Evolutionary conservation across 2,113 vertebrate species (phyloP).

Genomic region (Daphoenositta chrysoptera): DNA sequence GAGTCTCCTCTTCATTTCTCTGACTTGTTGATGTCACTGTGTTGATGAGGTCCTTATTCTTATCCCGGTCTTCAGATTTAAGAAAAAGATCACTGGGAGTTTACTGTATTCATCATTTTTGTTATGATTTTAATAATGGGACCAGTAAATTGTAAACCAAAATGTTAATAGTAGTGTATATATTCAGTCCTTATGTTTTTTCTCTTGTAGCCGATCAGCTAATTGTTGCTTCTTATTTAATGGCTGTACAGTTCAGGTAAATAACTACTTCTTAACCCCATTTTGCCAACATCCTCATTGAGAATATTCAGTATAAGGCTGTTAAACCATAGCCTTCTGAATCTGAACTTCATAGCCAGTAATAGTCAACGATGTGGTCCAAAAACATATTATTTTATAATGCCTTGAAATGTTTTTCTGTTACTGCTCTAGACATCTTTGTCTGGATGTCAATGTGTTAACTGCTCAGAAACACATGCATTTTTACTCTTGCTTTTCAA

Average conservation of each 20-base stretch:
- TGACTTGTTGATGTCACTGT: neutral
- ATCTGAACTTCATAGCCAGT: neutral
- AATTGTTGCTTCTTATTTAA: neutral
- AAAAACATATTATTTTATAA: neutral
- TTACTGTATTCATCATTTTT: neutral
- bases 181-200: neutral
- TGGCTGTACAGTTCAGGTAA: neutral
- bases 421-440: neutral
- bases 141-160: neutral
- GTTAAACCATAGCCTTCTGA: neutral
- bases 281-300: neutral
- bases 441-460: neutral
- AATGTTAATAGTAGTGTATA: neutral
- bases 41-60: neutral
- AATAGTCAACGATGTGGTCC: neutral
- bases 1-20: neutral
- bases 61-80: neutral
- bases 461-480: neutral
- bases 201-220: neutral
- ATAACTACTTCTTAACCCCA: neutral
- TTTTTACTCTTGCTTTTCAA: neutral
- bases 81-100: neutral
- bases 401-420: neutral
- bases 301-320: neutral
- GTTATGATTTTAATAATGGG: fast-evolving